Evolutionary conservation across 2,113 vertebrate species (phyloP), one percentile per base, ranked within the genome.

Genomic region (Podilymbus podiceps): DNA sequence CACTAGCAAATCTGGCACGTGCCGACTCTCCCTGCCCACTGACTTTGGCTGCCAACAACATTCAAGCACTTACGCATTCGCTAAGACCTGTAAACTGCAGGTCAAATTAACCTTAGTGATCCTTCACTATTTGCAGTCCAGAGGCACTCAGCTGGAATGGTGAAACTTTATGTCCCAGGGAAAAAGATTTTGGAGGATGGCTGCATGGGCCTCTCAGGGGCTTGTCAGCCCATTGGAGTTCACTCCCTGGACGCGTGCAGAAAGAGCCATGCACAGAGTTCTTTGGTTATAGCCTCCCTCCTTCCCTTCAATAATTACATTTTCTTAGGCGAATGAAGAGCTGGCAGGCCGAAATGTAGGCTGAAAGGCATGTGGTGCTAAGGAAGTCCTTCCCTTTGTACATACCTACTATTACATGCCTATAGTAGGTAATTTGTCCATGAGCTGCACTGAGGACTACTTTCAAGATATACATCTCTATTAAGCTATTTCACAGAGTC

Each of bases 1-100:
- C 53, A 12, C 22, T 9, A 2, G 33, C n/a, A 69, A 21, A 77
- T 42, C 46, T n/a, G 68, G 17, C 1, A 6, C 2, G 0, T 49
- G 24, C 40, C 0, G 0, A 2, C 24, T 40, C 62, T 93, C 30
- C 22, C 44, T 52, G 71, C 13, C 0, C 0, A 6, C 38, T 62
- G 52, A 74, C 56, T 71, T 72, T 72, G 59, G 21, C n/a, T 25
- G n/a, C 53, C 35, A 16, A 8, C 56, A 50, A 19, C 24, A 5
- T 33, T 24, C n/a, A 31, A 62, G 31, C 33, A 15, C 19, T 71
- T 78, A 52, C 15, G 24, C 19, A 8, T 53, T 53, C 0, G 0
- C 42, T 71, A 80, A 88, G 49, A 53, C 58, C 53, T 85, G 50
- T 21, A 79, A 82, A n/a, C 25, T 66, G 25, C 40, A 80, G 60